A percentile compares a stretch with the other conserved stretches of the same genome.
phyloP scores from a whole-genome alignment of 2,797 vertebrate genomes.

The Phoebastria nigripes region DNA sequence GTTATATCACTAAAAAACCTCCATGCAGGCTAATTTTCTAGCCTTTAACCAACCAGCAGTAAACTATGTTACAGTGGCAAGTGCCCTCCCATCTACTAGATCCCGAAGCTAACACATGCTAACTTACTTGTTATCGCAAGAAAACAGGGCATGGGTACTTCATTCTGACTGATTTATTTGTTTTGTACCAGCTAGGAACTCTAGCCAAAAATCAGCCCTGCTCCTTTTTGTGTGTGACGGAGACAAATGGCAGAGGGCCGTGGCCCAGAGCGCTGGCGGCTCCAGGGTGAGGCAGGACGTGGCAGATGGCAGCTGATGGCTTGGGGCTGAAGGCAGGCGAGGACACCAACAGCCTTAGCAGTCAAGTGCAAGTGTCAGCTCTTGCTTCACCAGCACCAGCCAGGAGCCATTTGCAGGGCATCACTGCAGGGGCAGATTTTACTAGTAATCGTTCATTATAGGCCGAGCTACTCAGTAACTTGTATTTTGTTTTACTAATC shows the following conservation, averaged over 20 bases:
- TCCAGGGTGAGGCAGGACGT: background rate
- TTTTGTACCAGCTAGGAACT: background rate
- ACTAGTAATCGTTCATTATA: rapidly evolving
- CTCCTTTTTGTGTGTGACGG: background rate
- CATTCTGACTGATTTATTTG: background rate
- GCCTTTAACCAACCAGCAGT: background rate
- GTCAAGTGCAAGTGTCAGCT: background rate
- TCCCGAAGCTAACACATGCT: background rate
- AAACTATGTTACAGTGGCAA: background rate
- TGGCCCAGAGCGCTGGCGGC: rapidly evolving
- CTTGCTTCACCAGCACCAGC: background rate
- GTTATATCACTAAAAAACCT: background rate
- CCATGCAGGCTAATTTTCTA: background rate
- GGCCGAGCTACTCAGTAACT: background rate
- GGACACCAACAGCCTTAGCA: background rate
- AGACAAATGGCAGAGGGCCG: background rate
- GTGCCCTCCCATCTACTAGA: background rate
- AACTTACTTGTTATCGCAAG: background rate
- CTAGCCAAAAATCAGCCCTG: background rate
- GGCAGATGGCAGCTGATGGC: background rate
- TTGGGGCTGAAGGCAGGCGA: background rate
- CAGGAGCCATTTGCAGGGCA: background rate
- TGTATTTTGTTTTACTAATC: background rate
- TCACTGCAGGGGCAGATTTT: background rate
- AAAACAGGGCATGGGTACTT: background rate